Evolutionary conservation across 1,140 invertebrate genomes (phyloP), one percentile per base, ranked within the genome.

Genomic region (Achroia grisella): DNA sequence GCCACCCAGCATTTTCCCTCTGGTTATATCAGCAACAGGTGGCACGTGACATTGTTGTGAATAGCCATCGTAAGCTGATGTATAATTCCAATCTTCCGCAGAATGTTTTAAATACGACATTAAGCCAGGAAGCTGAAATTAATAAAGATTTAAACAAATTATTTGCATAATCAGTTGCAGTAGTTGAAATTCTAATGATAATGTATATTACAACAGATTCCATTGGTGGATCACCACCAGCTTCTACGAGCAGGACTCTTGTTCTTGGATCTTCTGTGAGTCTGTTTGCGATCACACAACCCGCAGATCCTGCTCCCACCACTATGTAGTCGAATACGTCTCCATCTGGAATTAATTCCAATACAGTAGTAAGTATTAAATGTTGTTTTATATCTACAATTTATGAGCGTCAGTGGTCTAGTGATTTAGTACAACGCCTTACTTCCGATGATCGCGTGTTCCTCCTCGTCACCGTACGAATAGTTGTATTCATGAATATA

Each of bases 261-360:
- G 88, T 89, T 2, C 89, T 62, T 0, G 81, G 63, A 45, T 88
- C 87, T 73, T 93, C 92, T 0, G 90, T 90, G 1, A 93, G 72
- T 29, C 94, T 83, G 27, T 90, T 90, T 0, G 94, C 93, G 12
- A 96, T 23, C 1, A 93, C 93, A 33, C 91, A 87, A 1, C 94
- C 94, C 0, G 93, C 92, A 1, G 92, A 91, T 1, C 94, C 94
- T 1, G 88, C 93, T 0, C 94, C 95, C 13, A 95, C 87, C 10
- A 93, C 75, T 0, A 93, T 87, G 42, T 92, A 93, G 62, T 93
- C 91, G 34, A 92, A 93, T 6, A 65, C 57, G 1, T 69, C 47
- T 4, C 46, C 46, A 44, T 49, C 48, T 50, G 30, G 17, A 23
- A 23, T 6, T 2, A 23, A 23, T 2, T 6, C 6, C 2, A 3